Base-by-base conservation (phyloP, 2,888 invertebrate genomes). In the Pachydiplax longipennis region DNA sequence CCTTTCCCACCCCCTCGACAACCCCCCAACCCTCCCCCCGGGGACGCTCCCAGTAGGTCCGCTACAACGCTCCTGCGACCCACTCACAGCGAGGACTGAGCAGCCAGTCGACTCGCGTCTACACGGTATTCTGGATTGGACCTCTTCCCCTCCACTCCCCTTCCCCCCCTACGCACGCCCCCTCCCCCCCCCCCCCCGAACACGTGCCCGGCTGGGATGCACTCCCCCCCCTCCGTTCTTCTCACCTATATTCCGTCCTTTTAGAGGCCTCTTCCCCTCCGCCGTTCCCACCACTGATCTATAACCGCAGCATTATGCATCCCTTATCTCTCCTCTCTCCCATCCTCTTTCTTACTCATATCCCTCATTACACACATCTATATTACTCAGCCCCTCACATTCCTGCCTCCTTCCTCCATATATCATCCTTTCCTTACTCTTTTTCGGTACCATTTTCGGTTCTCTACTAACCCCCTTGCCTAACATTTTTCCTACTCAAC, bases 1-100 rank as follows among this genome's bases (percentile, higher is more conserved):
- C 83, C 58, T 58, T 82, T 8, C 82, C 87, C 87, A 35, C 87
- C 81, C 40, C 40, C 61, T 35, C 61, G 37, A 8, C 61, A n/a
- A 35, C 87, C 87, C 87, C 58, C 83, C 48, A 58, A 31, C 58
- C 31, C 65, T 65, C 61, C 35, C 83, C 83, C 53, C 53, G 37
- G 61, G 37, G 25, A 61, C 25, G 87, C 61, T 87, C 87, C 87
- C 73, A 73, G 73, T 73, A 73, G 73, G 73, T 73, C 73, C 73
- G 73, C 73, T 73, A 73, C 73, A 87, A 87, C 31, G 87, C 87
- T 87, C 87, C 87, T 65, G 87, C 87, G 61, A 87, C 87, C 87
- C 61, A 87, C 87, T 87, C 58, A 58, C 58, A 58, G 87, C 87
- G 87, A 58, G 61, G 37, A 87, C 87, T 87, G 87, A 87, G 65